phyloP scores from a whole-genome alignment of 1,140 invertebrate genomes.

The Bradynema listronoti region DNA sequence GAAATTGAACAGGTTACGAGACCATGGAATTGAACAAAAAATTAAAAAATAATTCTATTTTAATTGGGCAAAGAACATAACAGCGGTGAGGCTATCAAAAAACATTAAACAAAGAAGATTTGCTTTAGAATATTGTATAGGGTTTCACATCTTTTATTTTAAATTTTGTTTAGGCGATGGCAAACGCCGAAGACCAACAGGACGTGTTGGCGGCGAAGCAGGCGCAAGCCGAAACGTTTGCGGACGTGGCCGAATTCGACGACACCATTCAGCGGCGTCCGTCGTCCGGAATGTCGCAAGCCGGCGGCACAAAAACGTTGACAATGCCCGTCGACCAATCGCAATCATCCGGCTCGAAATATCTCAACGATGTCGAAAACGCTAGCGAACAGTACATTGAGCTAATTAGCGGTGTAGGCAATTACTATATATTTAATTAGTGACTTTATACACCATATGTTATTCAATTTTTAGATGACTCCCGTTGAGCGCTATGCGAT shows the following conservation, averaged over 20 bases:
- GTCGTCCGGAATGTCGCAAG: constrained; percentile 43
- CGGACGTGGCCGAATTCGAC: constrained; percentile 49
- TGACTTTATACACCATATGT: not conserved
- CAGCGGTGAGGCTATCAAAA: not conserved
- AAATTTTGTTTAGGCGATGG: constrained; percentile 51
- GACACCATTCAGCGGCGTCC: constrained; percentile 17
- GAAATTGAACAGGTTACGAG: constrained; percentile 5
- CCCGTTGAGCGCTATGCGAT: constrained; percentile 53
- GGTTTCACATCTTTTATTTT: too few relatives aligned
- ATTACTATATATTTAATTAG: constrained; percentile 4
- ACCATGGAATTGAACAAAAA: not conserved
- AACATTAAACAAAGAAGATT: too few relatives aligned
- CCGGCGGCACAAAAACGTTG: constrained; percentile 38
- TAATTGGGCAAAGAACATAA: constrained; percentile 11
- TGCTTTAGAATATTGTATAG: too few relatives aligned
- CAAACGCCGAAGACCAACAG: constrained; percentile 45
- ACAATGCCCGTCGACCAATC: not conserved
- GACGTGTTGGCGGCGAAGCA: constrained; percentile 47
- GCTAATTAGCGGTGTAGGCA: constrained; percentile 38
- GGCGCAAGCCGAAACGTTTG: constrained; percentile 40
- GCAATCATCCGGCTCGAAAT: not conserved
- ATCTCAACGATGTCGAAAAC: constrained; percentile 28
- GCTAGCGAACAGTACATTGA: constrained; percentile 42
- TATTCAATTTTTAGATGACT: constrained; percentile 32
- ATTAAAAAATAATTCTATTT: not conserved